These are phyloP conservation scores for Psittacus erithacus DNA, from an alignment of 2,113 vertebrate species.

Conservation along the genomic window DNA sequence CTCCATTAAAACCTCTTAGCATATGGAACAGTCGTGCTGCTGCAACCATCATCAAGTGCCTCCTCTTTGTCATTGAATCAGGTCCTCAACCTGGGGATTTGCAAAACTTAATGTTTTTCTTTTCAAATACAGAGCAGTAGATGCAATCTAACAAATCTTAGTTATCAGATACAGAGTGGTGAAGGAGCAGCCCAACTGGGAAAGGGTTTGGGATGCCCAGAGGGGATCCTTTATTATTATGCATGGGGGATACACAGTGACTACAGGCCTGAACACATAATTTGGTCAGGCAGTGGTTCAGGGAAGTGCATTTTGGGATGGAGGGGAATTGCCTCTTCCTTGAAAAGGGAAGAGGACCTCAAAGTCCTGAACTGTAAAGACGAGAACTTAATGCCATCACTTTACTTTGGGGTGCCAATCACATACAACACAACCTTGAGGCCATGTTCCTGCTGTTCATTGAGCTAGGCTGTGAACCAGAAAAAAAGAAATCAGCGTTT, in stretches of 20 bases:
- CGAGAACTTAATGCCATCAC: not conserved
- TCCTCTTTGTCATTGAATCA: not conserved
- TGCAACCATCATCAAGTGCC: not conserved
- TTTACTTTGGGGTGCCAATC: not conserved
- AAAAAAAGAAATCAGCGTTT: not conserved
- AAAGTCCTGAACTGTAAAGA: not conserved
- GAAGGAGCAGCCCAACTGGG: not conserved
- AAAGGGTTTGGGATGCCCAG: not conserved
- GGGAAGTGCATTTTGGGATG: not conserved
- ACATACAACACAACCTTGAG: not conserved
- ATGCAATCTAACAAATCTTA: not conserved
- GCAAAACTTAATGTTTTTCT: not conserved
- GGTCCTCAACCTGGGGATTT: not conserved
- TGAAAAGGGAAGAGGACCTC: not conserved
- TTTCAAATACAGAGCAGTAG: not conserved
- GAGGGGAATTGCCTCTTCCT: not conserved
- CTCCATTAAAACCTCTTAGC: not conserved
- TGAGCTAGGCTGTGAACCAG: not conserved
- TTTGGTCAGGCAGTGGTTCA: not conserved
- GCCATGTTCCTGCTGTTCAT: not conserved
- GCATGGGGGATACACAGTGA: not conserved
- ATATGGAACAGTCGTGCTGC: not conserved
- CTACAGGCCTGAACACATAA: not conserved
- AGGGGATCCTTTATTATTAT: not conserved
- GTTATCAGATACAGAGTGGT: not conserved